Conservation (phyloP, 92 coral and sea anemone species). For the Parazoanthus swiftii region DNA sequence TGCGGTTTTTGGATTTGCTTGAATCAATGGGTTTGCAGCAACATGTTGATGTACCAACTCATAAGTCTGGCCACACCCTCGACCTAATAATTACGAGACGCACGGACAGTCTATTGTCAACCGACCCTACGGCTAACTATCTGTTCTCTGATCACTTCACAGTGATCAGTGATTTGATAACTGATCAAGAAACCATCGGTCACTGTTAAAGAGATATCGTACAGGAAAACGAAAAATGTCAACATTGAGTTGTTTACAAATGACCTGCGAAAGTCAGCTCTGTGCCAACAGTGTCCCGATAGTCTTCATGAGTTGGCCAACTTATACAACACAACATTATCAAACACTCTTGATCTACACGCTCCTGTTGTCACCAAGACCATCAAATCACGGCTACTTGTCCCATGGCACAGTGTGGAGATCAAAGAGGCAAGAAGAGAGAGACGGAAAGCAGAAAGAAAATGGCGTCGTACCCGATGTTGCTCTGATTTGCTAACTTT, state of each 20-base stretch:
- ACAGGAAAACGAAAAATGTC: conserved; percentile 21
- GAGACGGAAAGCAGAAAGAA: neutral
- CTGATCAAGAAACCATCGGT: conserved; percentile 33
- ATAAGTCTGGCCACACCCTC: conserved; percentile 32
- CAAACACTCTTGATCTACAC: conserved; percentile 36
- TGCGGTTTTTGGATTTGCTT: conserved; percentile 35
- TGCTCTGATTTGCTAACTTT: conserved; percentile 20
- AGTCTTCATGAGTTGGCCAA: conserved; percentile 35
- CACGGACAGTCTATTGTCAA: conserved; percentile 38
- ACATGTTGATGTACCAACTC: conserved; percentile 43
- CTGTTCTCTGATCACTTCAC: conserved; percentile 41
- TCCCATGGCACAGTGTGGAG: conserved; percentile 39
- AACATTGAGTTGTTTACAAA: conserved; percentile 8
- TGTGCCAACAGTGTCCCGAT: conserved; percentile 32
- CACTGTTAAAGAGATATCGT: conserved; percentile 34
- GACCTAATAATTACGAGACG: conserved; percentile 35
- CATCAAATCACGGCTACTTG: conserved; percentile 42
- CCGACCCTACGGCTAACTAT: conserved; percentile 38
- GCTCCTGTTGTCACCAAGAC: conserved; percentile 42
- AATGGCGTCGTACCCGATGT: conserved; percentile 33
- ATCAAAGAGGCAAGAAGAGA: conserved; percentile 25
- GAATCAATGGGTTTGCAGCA: conserved; percentile 42
- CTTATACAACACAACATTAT: conserved; percentile 40
- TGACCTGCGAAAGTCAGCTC: conserved; percentile 44
- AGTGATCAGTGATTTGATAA: conserved; percentile 45